A percentile compares a stretch with the other conserved stretches of the same genome.
Conservation (phyloP, 2,113 vertebrate genomes). For the Cephalopterus ornatus region DNA sequence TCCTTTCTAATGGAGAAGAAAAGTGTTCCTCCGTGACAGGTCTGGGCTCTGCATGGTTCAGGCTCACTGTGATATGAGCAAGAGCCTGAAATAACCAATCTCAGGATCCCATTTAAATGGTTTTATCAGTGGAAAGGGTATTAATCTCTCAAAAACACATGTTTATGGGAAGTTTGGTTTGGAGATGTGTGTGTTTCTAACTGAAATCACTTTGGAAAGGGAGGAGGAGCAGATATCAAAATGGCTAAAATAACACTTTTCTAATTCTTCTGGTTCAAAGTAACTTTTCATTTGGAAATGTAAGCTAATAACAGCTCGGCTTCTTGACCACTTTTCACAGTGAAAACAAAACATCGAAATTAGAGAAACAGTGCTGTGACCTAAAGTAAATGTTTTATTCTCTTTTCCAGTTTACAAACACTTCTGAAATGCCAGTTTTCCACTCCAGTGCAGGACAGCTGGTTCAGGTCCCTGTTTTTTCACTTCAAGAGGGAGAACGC, state of each 20-base stretch:
- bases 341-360: not conserved
- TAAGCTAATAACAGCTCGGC: not conserved
- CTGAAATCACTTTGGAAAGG: constrained; percentile 19
- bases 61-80: not conserved
- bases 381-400: not conserved
- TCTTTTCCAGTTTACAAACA: not conserved
- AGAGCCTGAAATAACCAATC: constrained; percentile 26
- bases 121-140: constrained; percentile 54
- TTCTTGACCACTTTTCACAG: not conserved
- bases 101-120: constrained; percentile 5
- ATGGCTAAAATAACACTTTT: constrained; percentile 3
- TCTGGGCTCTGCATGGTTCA: not conserved
- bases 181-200: constrained; percentile 7
- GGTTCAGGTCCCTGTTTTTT: not conserved
- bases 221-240: not conserved
- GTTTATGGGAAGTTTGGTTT: constrained; percentile 37
- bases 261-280: not conserved
- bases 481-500: fast-evolving
- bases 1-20: constrained; percentile 36
- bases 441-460: fast-evolving
- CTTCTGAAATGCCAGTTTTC: fast-evolving
- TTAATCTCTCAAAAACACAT: constrained; percentile 52
- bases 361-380: not conserved
- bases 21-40: constrained; percentile 16
- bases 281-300: not conserved